Evolutionary conservation across 2,113 vertebrate genomes (phyloP), one percentile per base, ranked within the genome.

Genomic region (Chamaea fasciata): DNA sequence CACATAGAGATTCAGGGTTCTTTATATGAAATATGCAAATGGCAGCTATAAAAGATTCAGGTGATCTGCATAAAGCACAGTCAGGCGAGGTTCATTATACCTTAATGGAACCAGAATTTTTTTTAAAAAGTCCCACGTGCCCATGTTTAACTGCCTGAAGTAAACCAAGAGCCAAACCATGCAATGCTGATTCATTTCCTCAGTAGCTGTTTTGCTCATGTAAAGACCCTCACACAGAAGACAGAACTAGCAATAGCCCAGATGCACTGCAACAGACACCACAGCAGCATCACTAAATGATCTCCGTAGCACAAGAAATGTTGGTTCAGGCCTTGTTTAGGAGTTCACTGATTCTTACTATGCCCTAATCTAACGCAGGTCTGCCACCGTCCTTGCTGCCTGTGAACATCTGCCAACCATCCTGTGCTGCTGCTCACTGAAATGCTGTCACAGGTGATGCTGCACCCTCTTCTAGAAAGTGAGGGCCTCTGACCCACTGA

Each of bases 1-100:
- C 39, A 89, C 18, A 23, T 2, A 78, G 49, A 93, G 46, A 68
- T 89, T 92, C 76, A 87, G 73, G 7, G 20, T 37, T 90, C 47
- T 88, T 88, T 64, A 75, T n/a, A 94, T 71, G 92, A 95, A 95
- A 95, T 94, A 96, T 94, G 83, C 57, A 97, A 92, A 95, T 87
- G 74, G 80, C 37, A 95, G 56, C 56, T 93, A 92, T 93, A 87
- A 93, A 95, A 92, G 11, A 96, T 94, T 92, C 87, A 92, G 65
- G 50, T 85, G 47, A 87, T 92, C 65, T 89, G 44, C 80, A 80
- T 21, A 89, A 82, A 91, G 77, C 4, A 7, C 31, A 44, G 67
- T 95, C 73, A 81, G 52, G 60, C 44, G 91, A 89, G 13, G 30
- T 81, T 96, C 70, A 77, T 77, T 96, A 69, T 90, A 91, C 71